A percentile compares a stretch with the other conserved stretches of the same genome.
phyloP scores from a whole-genome alignment of 2,888 invertebrate genomes.

The Oxystoma pomonae region DNA sequence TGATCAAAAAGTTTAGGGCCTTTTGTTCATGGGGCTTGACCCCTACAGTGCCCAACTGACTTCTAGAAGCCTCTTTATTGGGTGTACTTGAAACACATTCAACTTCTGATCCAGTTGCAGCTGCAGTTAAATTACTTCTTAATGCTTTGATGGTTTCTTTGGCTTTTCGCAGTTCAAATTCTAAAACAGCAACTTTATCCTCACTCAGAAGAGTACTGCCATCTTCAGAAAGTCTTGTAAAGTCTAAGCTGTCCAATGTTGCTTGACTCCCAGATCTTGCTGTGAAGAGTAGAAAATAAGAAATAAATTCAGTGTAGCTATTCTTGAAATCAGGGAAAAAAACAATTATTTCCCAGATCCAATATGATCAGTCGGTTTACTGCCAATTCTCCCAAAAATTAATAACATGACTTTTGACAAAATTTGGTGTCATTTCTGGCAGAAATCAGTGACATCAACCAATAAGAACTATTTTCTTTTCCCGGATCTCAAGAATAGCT shows the following conservation, averaged over 20 bases:
- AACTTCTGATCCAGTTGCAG: conserved; percentile 33
- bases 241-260: conserved; percentile 82
- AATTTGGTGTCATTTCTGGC: no score
- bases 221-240: conserved; percentile 83
- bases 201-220: conserved; percentile 66
- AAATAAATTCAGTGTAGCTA: conserved; percentile 5
- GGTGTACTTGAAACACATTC: conserved; percentile 43
- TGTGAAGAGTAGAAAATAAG: no score
- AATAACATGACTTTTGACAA: no score
- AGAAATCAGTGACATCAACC: no score
- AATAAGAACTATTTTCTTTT: no score
- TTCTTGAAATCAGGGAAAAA: no score
- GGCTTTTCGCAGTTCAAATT: conserved; percentile 84
- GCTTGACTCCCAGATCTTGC: conserved; percentile 80
- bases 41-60: conserved; percentile 41
- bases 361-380: no score
- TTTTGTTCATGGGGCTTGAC: conserved; percentile 79
- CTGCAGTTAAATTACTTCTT: conserved; percentile 76
- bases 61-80: conserved; percentile 47
- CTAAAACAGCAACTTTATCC: conserved; percentile 76
- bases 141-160: conserved; percentile 79
- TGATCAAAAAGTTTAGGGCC: conserved; percentile 81
- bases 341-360: no score
- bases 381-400: no score
- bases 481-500: no score